Base-by-base conservation (phyloP, 2,797 vertebrate species). In the Luscinia luscinia region DNA sequence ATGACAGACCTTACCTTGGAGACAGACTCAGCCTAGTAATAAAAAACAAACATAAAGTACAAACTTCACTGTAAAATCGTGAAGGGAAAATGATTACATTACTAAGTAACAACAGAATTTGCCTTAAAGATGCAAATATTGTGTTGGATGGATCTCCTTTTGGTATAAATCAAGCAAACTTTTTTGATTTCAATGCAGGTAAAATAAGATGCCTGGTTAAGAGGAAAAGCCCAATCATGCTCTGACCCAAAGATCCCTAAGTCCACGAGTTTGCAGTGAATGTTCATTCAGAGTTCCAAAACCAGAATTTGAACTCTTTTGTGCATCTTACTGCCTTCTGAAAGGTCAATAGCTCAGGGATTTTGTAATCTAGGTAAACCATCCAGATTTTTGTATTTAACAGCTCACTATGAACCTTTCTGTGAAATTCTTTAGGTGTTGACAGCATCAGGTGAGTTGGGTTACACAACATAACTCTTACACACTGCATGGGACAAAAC, bases 401-500 rank as follows among this genome's bases (percentile, higher is more conserved):
- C 5, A 87, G 15, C 12, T 49, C 9, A 1, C 26, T 40, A 24
- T 38, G 13, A 82, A 51, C 4, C 1, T 27, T 67, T 38, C 48
- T 63, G 20, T 21, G 49, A 54, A 92, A 38, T 38, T 61, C 8
- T 36, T 64, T 14, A 64, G 23, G 12, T 52, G 21, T 11, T 1
- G 2, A 51, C 32, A 64, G 34, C 19, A 68, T 32, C 34, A 18
- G 1, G 2, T 18, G 8, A 28, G 19, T 22, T 9, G 6, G 40
- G 20, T 49, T 72, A 63, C 20, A 72, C 12, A 67, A 36, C 16
- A 3, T 13, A 81, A 62, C 49, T 22, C 22, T 57, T 66, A 32
- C 5, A 46, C 1, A 4, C 6, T 22, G 9, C 1, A 2, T 40
- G 4, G 4, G 30, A 8, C 27, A 67, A 55, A 68, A 19, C 36